phyloP scores from a whole-genome alignment of 2,113 vertebrate genomes.

The Myiozetetes cayanensis region DNA sequence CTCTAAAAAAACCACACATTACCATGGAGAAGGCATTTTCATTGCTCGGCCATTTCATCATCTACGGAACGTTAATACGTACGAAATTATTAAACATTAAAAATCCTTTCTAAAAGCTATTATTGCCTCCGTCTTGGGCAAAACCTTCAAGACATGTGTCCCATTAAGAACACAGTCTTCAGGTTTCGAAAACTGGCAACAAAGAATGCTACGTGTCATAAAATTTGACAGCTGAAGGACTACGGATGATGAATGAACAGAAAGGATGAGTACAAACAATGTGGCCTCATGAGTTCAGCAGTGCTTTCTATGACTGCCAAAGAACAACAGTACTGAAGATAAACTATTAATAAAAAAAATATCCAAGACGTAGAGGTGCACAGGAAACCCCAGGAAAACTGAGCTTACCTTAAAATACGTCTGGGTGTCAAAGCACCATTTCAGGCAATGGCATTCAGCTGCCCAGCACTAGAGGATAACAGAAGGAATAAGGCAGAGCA shows the following conservation, averaged over 20 bases:
- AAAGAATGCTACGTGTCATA: neutral
- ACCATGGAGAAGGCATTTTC: neutral
- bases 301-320: neutral
- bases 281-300: neutral
- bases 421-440: neutral
- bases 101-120: neutral
- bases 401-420: neutral
- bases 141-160: neutral
- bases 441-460: neutral
- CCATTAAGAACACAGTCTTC: neutral
- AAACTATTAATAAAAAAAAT: neutral
- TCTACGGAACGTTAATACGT: neutral
- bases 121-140: neutral
- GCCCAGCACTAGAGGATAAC: neutral
- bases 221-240: neutral
- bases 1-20: neutral
- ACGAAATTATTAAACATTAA: neutral
- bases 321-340: neutral
- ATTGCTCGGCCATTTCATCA: neutral
- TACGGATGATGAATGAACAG: neutral
- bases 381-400: neutral
- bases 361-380: neutral
- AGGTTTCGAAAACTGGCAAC: neutral
- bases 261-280: neutral
- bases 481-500: neutral